Evolutionary conservation across 2,113 vertebrate species (phyloP).

Genomic region (Gambusia holbrooki): DNA sequence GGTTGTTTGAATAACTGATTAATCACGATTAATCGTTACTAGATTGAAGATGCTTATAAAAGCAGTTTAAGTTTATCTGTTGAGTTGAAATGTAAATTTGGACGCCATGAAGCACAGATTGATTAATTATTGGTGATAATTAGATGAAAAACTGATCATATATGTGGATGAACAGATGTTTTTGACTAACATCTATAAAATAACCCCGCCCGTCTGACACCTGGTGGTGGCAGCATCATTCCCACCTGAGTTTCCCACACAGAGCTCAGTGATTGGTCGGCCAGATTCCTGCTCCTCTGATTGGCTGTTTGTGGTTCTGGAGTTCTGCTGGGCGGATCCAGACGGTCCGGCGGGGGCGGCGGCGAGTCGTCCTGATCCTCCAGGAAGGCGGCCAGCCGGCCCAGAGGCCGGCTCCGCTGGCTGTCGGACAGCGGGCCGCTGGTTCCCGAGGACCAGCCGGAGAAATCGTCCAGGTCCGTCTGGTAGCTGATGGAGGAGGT

Average conservation of each 20-base stretch:
- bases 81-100: too few species aligned
- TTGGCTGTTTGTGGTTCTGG: background rate
- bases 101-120: too few species aligned
- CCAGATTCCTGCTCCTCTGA: conserved; percentile 23
- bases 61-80: too few species aligned
- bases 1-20: too few species aligned
- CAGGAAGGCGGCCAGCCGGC: background rate
- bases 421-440: conserved; percentile 52
- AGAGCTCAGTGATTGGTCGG: conserved; percentile 11
- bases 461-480: conserved; percentile 56
- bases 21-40: too few species aligned
- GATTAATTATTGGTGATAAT: too few species aligned
- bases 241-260: conserved; percentile 45
- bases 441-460: conserved; percentile 14
- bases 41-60: too few species aligned
- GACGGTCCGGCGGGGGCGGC: background rate
- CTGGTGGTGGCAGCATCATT: background rate
- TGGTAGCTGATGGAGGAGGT: conserved; percentile 80
- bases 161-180: too few species aligned
- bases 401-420: background rate
- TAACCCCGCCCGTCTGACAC: too few species aligned
- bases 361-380: background rate
- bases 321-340: background rate
- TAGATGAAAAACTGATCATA: too few species aligned
- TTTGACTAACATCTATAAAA: too few species aligned